A percentile compares a stretch with the other conserved stretches of the same genome.
These are phyloP conservation scores for Platerodrilus igneus DNA, from an alignment of 2,888 invertebrate genomes.

Conservation along the genomic window DNA sequence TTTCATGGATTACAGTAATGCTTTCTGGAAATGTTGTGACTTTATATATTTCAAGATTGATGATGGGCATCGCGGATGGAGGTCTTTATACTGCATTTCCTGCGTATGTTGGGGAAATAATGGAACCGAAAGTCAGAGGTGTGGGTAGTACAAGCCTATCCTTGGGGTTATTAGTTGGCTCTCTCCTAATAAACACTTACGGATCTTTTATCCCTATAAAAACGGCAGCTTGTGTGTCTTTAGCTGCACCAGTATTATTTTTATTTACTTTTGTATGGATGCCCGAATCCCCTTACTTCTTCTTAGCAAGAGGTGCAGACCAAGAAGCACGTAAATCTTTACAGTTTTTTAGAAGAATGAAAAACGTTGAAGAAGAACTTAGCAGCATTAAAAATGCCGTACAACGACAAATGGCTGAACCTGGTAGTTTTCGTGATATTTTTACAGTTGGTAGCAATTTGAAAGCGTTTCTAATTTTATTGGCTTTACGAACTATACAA, in stretches of 20 bases:
- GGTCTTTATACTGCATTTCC: conserved; percentile 29
- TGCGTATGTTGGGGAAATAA: conserved; percentile 30
- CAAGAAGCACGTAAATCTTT: conserved; percentile 32
- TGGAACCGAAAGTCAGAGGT: conserved; percentile 30
- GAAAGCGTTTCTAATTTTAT: conserved; percentile 58
- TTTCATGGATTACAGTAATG: conserved; percentile 33
- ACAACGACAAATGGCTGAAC: conserved; percentile 36
- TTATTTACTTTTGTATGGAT: conserved; percentile 36
- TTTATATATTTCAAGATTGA: conserved; percentile 20
- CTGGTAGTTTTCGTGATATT: conserved; percentile 53
- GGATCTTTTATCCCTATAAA: conserved; percentile 16
- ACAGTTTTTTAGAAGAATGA: conserved; percentile 29
- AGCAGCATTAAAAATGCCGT: conserved; percentile 31
- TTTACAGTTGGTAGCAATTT: conserved; percentile 54
- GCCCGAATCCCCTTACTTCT: conserved; percentile 58
- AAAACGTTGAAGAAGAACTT: conserved; percentile 36
- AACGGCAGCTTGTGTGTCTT: conserved; percentile 12
- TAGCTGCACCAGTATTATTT: conserved; percentile 29
- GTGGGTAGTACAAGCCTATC: conserved; percentile 25
- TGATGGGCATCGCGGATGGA: conserved; percentile 29
- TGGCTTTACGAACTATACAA: conserved; percentile 47
- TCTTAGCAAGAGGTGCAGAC: conserved; percentile 37
- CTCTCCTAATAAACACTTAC: conserved; percentile 33
- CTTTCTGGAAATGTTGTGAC: conserved; percentile 8
- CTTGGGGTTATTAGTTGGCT: conserved; percentile 18